Conservation (phyloP, 1,140 invertebrate species). For the Uloborus diversus region DNA sequence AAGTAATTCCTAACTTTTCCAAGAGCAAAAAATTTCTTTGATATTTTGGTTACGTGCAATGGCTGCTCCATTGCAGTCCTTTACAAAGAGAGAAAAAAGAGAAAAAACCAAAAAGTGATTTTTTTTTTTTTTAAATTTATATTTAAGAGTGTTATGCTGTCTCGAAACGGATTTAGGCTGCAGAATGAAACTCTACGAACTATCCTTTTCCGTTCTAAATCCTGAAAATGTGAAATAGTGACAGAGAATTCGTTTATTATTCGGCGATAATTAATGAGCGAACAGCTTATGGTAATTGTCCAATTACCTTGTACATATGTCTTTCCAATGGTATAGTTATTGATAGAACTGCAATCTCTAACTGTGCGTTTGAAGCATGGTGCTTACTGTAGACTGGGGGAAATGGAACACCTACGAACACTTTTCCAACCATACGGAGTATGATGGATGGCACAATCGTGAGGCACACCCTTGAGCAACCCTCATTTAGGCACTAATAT, state of each 20-base stretch:
- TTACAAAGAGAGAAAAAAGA: no score
- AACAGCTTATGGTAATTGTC: neutral
- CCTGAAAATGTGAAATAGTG: no score
- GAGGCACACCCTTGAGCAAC: slow-evolving; percentile 28
- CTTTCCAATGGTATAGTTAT: neutral
- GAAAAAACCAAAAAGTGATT: no score
- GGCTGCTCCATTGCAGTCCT: no score
- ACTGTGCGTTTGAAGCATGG: neutral
- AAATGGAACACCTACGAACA: neutral
- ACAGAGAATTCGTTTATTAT: neutral
- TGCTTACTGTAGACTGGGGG: neutral
- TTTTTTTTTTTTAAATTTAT: no score
- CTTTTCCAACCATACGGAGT: neutral
- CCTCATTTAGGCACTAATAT: slow-evolving; percentile 18
- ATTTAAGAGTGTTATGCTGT: no score
- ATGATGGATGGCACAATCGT: slow-evolving; percentile 33
- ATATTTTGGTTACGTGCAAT: no score
- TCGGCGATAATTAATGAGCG: neutral
- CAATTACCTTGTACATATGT: neutral
- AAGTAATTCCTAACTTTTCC: no score
- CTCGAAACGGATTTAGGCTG: no score
- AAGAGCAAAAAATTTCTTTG: no score
- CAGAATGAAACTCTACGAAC: no score
- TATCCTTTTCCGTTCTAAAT: no score
- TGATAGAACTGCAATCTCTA: neutral